Percentiles rank a stretch among this genome's conserved stretches.
Evolutionary conservation across 2,113 vertebrate genomes (phyloP).

Genomic region (Spizaetus ornatus): DNA sequence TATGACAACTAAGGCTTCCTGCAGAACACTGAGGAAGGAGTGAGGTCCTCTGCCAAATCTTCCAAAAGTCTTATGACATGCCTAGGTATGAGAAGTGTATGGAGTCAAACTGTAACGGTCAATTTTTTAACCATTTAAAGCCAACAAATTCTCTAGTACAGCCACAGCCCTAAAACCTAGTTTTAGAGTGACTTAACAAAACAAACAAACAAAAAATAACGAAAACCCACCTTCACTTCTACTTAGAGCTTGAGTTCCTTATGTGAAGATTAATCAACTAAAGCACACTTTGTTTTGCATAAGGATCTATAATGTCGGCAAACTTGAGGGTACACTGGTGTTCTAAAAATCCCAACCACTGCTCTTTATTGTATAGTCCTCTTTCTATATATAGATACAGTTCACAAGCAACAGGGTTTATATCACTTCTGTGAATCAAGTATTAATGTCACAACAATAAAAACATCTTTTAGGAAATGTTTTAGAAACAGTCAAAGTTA

Average conservation of each 20-base stretch:
- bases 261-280: background rate
- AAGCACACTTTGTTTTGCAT: background rate
- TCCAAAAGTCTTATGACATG: background rate
- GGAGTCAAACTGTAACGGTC: background rate
- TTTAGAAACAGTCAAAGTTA: background rate
- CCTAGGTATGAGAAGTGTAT: fast-evolving
- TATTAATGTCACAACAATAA: background rate
- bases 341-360: background rate
- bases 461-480: background rate
- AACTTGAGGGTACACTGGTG: background rate
- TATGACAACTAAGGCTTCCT: background rate
- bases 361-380: fast-evolving
- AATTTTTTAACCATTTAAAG: background rate
- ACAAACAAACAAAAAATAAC: background rate
- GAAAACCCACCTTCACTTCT: background rate
- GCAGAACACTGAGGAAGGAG: background rate
- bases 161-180: background rate
- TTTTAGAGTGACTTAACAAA: background rate
- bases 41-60: background rate
- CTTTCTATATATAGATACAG: background rate
- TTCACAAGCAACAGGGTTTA: background rate
- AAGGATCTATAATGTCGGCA: background rate
- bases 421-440: background rate
- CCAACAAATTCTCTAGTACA: background rate
- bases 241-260: background rate